Evolutionary conservation across 2,888 invertebrate species (phyloP), one percentile per base, ranked within the genome.

Genomic region (Deilephila elpenor): DNA sequence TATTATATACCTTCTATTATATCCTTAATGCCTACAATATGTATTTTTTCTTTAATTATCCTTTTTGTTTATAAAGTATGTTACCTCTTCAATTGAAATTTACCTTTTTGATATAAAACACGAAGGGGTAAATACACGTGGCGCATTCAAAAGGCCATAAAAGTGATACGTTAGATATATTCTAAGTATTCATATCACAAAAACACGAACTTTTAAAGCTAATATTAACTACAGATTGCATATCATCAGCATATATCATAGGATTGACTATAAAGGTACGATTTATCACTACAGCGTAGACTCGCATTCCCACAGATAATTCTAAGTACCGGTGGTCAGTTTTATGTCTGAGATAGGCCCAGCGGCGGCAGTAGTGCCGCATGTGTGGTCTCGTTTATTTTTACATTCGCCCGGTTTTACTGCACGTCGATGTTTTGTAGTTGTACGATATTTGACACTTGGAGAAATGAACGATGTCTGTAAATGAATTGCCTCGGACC

Each of bases 311-410:
- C 6, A n/a, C n/a, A 56, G 56, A 56, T 56, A 56, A 56, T 56
- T 56, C 56, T 56, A 56, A 56, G 56, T 56, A 56, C 56, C 56
- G 56, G n/a, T 67, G 67, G 67, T 67, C 67, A 67, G 67, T 67
- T 44, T 67, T 44, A 62, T 62, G 20, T 14, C 25, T 25, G 51
- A 25, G 25, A 51, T 62, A 62, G 34, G 37, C 14, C 51, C 44
- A 25, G 44, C 17, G 51, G 67, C 25, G 37, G n/a, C 67, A 5
- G 5, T 51, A 3, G 20, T 25, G 60, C 67, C 20, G 25, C 67
- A 51, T 67, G 67, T 64, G 64, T 67, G 67, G 67, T 67, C 67
- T n/a, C 25, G 44, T 67, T 67, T 67, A 67, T 67, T 67, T 67
- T 67, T 67, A 67, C 44, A 51, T 67, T 17, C 51, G 67, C 17